phyloP scores from a whole-genome alignment of 2,113 vertebrate species.

The Tetrao urogallus region DNA sequence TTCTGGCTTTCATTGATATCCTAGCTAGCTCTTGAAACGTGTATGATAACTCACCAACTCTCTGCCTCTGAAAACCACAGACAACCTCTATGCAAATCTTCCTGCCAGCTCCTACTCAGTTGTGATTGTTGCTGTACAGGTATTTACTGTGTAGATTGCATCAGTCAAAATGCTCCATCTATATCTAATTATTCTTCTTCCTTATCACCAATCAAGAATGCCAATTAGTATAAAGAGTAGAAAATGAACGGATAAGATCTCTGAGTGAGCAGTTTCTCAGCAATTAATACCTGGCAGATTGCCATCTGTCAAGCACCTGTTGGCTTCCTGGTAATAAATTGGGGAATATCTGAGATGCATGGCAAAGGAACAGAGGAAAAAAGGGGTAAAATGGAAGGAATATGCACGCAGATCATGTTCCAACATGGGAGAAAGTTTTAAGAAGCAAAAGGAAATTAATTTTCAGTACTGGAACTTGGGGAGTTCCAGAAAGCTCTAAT shows the following conservation, averaged over 20 bases:
- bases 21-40: background rate
- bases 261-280: conserved; percentile 59
- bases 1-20: background rate
- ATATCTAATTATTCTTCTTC: conserved; percentile 38
- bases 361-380: conserved; percentile 57
- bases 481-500: background rate
- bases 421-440: background rate
- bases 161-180: background rate
- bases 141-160: conserved; percentile 17
- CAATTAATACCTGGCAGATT: conserved; percentile 69
- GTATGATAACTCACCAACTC: background rate
- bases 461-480: background rate
- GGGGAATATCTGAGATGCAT: background rate
- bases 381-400: background rate
- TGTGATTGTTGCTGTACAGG: background rate
- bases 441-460: conserved; percentile 39
- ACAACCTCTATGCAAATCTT: background rate
- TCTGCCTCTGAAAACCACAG: background rate
- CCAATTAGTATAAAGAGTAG: conserved; percentile 48
- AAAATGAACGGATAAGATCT: conserved; percentile 61
- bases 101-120: background rate
- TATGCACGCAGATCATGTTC: background rate
- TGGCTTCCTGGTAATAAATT: conserved; percentile 50
- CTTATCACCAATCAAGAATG: conserved; percentile 44
- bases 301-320: conserved; percentile 53